A percentile compares a stretch with the other conserved stretches of the same genome.
Evolutionary conservation across 1,140 invertebrate genomes (phyloP).

Genomic region (Orchestia grillus): DNA sequence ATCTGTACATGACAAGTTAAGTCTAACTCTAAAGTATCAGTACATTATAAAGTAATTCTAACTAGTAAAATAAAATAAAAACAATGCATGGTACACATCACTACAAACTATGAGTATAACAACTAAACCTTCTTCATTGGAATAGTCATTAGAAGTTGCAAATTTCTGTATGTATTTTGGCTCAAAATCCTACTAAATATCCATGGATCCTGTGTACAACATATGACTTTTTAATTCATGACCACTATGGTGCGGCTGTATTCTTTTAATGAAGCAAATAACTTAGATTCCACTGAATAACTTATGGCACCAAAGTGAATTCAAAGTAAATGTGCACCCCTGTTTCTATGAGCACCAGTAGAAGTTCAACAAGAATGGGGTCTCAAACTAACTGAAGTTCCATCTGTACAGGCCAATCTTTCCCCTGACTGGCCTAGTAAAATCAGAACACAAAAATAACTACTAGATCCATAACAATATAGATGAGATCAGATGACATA

Average conservation of each 20-base stretch:
- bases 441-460: neutral
- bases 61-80: too few species aligned
- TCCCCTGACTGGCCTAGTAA: neutral
- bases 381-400: neutral
- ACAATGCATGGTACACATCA: too few species aligned
- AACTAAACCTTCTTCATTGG: neutral
- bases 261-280: neutral
- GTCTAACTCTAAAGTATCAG: too few species aligned
- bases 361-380: neutral
- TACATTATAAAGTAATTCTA: too few species aligned
- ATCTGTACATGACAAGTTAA: too few species aligned
- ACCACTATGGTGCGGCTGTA: neutral
- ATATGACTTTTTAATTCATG: neutral
- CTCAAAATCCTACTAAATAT: neutral
- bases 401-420: neutral
- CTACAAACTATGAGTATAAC: neutral
- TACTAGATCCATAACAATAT: neutral
- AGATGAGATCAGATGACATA: neutral
- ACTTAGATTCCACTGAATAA: neutral
- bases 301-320: neutral
- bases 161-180: neutral
- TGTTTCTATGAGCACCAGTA: neutral
- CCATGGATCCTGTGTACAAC: neutral
- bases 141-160: neutral
- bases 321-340: neutral